Percentiles rank a stretch among this genome's conserved stretches.
These are phyloP conservation scores for Saxidomus purpurata DNA, from an alignment of 1,140 invertebrate genomes.

Conservation along the genomic window DNA sequence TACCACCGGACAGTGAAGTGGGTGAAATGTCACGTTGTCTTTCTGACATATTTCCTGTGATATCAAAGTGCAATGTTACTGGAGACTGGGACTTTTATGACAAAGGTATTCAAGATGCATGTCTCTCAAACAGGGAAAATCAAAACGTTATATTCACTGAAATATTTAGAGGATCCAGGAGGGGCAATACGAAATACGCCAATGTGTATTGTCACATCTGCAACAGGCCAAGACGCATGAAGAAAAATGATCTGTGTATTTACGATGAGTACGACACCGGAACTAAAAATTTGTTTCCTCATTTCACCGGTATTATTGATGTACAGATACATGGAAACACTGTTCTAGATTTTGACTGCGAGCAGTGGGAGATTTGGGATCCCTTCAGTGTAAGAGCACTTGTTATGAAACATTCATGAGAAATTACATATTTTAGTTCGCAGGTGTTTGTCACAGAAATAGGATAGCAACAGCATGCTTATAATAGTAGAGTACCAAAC, in stretches of 20 bases:
- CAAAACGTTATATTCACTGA: neutral
- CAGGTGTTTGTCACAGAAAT: too few relatives aligned
- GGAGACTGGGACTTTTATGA: neutral
- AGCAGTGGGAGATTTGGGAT: neutral
- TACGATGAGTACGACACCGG: neutral
- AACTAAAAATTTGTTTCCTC: neutral
- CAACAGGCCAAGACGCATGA: neutral
- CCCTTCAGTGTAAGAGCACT: neutral
- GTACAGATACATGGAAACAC: neutral
- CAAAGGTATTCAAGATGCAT: neutral
- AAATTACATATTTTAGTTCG: too few relatives aligned
- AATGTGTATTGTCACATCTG: neutral
- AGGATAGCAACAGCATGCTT: too few relatives aligned
- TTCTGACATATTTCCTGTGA: neutral
- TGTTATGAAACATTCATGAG: too few relatives aligned
- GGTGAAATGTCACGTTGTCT: neutral
- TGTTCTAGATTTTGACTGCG: neutral
- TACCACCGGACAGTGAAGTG: neutral
- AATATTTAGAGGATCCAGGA: too few relatives aligned
- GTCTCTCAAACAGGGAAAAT: neutral
- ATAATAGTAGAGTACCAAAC: too few relatives aligned
- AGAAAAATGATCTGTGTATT: neutral
- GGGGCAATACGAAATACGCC: neutral
- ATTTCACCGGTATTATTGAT: neutral
- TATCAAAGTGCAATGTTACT: neutral